Conservation (phyloP, 2,888 invertebrate genomes). For the Orgyia antiqua region DNA sequence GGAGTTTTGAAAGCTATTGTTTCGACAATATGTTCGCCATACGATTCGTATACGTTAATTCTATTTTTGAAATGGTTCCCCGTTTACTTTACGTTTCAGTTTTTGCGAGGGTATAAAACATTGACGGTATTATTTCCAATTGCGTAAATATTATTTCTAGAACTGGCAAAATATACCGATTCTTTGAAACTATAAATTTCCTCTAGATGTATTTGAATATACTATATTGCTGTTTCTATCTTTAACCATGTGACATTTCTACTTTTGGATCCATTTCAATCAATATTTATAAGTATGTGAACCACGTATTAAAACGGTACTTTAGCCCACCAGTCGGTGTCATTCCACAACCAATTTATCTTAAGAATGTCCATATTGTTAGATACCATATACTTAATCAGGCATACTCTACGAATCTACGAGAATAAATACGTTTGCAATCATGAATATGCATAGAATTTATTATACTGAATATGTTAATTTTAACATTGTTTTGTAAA, state of each 20-base stretch:
- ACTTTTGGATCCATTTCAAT: slow-evolving; percentile 46
- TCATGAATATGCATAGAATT: slow-evolving; percentile 25
- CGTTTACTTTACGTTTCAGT: slow-evolving; percentile 51
- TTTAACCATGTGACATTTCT: slow-evolving; percentile 40
- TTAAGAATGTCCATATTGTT: slow-evolving; percentile 58
- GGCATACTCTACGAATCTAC: slow-evolving; percentile 42
- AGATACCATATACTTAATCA: slow-evolving; percentile 49
- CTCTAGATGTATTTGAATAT: slow-evolving; percentile 5
- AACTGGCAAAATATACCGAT: slow-evolving; percentile 13
- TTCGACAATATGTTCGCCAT: slow-evolving; percentile 57
- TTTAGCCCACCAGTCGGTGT: slow-evolving; percentile 64
- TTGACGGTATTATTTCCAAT: slow-evolving; percentile 36
- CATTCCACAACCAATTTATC: slow-evolving; percentile 54
- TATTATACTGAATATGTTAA: no score
- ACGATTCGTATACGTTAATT: slow-evolving; percentile 54
- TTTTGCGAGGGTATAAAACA: slow-evolving; percentile 54
- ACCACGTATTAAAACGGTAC: slow-evolving; percentile 45
- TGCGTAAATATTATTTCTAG: slow-evolving; percentile 28
- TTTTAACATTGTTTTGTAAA: no score
- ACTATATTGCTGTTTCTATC: slow-evolving; percentile 29
- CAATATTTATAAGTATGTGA: no score
- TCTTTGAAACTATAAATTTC: slow-evolving; percentile 13
- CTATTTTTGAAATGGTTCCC: slow-evolving; percentile 59
- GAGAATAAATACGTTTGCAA: slow-evolving; percentile 16
- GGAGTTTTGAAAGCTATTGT: slow-evolving; percentile 47